phyloP scores from a whole-genome alignment of 2,797 vertebrate genomes.

The Hoplostethus mediterraneus region DNA sequence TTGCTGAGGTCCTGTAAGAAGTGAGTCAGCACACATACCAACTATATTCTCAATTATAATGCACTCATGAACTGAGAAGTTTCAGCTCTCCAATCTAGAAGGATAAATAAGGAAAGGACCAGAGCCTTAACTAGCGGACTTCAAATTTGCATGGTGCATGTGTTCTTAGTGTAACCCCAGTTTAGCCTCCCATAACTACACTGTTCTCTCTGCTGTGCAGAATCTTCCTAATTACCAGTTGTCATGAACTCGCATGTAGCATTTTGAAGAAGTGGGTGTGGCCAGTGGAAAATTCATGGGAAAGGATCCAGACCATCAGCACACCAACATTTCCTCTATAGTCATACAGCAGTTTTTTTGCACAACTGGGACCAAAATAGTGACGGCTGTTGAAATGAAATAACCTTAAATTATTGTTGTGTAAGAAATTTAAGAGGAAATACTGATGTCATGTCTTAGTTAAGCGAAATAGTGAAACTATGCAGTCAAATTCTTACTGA shows the following conservation, averaged over 20 bases:
- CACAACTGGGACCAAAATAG: not conserved
- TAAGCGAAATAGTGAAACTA: too few relatives aligned
- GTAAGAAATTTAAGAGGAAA: too few relatives aligned
- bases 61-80: not conserved
- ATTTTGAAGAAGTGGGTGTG: not conserved
- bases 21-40: constrained; percentile 80
- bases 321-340: not conserved
- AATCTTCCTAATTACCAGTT: not conserved
- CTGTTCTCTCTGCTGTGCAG: not conserved
- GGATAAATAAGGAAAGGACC: constrained; percentile 4
- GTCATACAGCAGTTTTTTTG: not conserved
- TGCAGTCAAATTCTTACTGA: too few relatives aligned
- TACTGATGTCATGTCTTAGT: too few relatives aligned
- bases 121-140: not conserved
- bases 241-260: not conserved
- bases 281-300: too few relatives aligned
- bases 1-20: constrained; percentile 91
- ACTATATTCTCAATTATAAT: constrained; percentile 13
- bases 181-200: not conserved
- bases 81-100: constrained; percentile 18
- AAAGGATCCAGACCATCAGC: too few relatives aligned
- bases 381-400: not conserved
- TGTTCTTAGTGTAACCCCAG: not conserved
- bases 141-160: not conserved
- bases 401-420: too few relatives aligned